Evolutionary conservation across 1,140 invertebrate species (phyloP).

Genomic region (Atta colombica): DNA sequence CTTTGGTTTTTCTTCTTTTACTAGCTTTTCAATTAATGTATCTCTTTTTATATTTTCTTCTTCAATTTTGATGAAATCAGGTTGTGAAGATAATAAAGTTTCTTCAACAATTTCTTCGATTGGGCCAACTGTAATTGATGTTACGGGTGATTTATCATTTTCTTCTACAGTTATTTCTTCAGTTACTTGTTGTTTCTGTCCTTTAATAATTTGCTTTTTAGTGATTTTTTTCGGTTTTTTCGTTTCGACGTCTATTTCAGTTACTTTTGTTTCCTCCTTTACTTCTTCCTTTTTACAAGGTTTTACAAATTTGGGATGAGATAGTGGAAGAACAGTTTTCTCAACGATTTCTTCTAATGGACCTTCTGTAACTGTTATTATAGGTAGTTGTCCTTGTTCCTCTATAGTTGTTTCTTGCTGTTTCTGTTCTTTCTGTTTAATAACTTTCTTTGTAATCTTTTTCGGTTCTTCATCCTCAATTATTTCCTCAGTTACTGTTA

Average conservation of each 20-base stretch:
- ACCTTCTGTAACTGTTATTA: too few species aligned
- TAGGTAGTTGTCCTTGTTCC: too few species aligned
- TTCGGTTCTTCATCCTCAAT: too few species aligned
- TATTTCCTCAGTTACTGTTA: too few species aligned
- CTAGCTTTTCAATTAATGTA: too few species aligned
- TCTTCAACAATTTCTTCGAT: constrained; percentile 76
- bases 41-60: constrained; percentile 80
- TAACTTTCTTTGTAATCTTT: too few species aligned
- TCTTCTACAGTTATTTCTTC: constrained; percentile 81
- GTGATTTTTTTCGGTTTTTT: constrained; percentile 75
- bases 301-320: background rate
- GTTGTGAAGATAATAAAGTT: background rate
- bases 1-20: background rate
- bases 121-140: constrained; percentile 72
- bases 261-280: constrained; percentile 78
- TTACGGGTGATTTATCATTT: constrained; percentile 76
- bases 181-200: constrained; percentile 77
- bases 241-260: constrained; percentile 30
- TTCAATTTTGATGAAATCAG: constrained; percentile 56
- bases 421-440: too few species aligned
- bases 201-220: constrained; percentile 83
- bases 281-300: constrained; percentile 55
- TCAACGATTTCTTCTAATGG: too few species aligned
- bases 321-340: constrained; percentile 22
- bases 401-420: too few species aligned